Evolutionary conservation across 1,140 invertebrate genomes (phyloP), one percentile per base, ranked within the genome.

Genomic region (Melanaphis sacchari): DNA sequence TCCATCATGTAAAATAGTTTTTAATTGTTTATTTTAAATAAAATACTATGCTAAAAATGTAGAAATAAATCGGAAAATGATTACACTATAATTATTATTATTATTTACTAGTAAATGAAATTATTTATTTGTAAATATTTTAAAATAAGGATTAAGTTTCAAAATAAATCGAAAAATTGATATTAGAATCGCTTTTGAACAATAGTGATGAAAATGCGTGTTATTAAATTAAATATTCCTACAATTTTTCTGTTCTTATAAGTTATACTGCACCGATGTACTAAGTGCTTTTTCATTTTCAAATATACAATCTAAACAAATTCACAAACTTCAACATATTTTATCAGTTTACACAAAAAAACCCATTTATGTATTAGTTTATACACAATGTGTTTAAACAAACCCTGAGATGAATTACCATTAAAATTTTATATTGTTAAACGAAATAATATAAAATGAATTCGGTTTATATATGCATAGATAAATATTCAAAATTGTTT

Each of bases 1-100:
- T 66, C 59, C 59, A n/a, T n/a, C 18, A 76, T 76, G 59, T n/a
- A 76, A 66, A 76, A 76, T 76, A n/a, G 59, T 76, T 76, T n/a
- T 36, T 18, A 52, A 18, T 76, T 76, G n/a, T 66, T 31, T 5
- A 1, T n/a, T 76, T 76, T 18, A 18, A 66, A 76, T 76, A 36
- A 76, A 76, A 76, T 76, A 18, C 0, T 21, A 76, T 21, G 21
- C 4, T 76, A 36, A n/a, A 76, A 76, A 21, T 76, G 3, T 76
- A 76, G n/a, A n/a, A 76, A n/a, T n/a, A n/a, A 76, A n/a, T n/a
- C 15, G 59, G 31, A n/a, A n/a, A 76, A 76, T n/a, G 18, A 76
- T 76, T 76, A 18, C 15, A 76, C 59, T 76, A 76, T 36, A n/a
- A 15, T 76, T 76, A 1, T 76, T 66, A 18, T 76, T 76, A 18